Evolutionary conservation across 2,888 invertebrate genomes (phyloP), one percentile per base, ranked within the genome.

Genomic region (Cantharis rufa): DNA sequence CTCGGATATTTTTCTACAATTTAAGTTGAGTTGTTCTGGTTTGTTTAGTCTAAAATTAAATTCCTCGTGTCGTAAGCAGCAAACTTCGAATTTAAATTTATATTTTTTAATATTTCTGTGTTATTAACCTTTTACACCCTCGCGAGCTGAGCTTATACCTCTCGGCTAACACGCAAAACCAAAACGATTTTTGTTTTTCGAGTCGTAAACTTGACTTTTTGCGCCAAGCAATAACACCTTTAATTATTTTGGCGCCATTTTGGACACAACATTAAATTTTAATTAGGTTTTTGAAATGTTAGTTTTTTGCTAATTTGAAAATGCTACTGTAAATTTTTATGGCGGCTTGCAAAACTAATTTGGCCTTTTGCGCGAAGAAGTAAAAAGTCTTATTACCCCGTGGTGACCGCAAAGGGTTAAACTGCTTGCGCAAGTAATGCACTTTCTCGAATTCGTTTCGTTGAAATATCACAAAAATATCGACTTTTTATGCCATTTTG

Each of bases 21-120:
- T 48, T 48, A 0, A 48, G n/a, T 48, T n/a, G 7, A 48, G 13
- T 48, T 7, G 48, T 48, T 48, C n/a, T n/a, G 48, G 48, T n/a
- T 48, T 48, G 48, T 48, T 48, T 48, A 48, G 72, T 72, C 72
- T 72, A 68, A 72, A 62, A 18, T 28, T 18, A 48, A 48, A 48
- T 48, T 48, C n/a, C 15, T 24, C 72, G 64, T n/a, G n/a, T 68
- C 61, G 16, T 48, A 66, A 48, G 28, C 10, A 48, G 3, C 16
- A 66, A 3, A 24, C 24, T 24, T 24, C 9, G 9, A 24, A 64
- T 48, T 48, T 48, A n/a, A 48, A 48, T 48, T n/a, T 48, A 9
- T 7, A 48, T 13, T n/a, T 48, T 48, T 48, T n/a, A 1, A 7
- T 24, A 72, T 66, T 72, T 72, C 18, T 68, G 64, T 68, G 71